Evolutionary conservation across 2,113 vertebrate species (phyloP).

Genomic region (Phainopepla nitens): DNA sequence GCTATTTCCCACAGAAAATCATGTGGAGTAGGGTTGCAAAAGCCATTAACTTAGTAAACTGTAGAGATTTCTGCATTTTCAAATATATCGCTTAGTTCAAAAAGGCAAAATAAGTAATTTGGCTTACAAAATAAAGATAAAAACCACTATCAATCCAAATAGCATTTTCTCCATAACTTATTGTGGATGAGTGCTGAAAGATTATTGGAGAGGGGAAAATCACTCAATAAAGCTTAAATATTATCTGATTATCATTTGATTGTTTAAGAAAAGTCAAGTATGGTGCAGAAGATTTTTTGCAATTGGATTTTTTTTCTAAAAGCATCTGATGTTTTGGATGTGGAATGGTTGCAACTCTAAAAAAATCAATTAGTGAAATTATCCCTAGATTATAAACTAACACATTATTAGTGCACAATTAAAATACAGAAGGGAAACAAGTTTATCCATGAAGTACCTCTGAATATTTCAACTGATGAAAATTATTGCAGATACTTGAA

Average conservation of each 20-base stretch:
- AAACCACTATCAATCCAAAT: neutral
- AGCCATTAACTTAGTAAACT: neutral
- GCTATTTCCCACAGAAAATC: neutral
- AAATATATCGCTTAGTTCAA: neutral
- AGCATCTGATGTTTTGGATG: neutral
- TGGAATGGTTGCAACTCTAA: neutral
- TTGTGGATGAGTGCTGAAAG: neutral
- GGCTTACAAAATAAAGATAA: neutral
- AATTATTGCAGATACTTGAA: neutral
- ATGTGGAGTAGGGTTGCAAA: neutral
- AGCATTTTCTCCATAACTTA: neutral
- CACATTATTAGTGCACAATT: neutral
- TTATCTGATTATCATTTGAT: slow-evolving; percentile 14
- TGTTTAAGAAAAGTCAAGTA: neutral
- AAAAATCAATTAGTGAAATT: neutral
- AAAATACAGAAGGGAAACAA: neutral
- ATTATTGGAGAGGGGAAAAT: neutral
- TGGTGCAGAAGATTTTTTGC: neutral
- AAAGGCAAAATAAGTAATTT: neutral
- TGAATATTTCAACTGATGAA: neutral
- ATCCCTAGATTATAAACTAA: neutral
- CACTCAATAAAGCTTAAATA: neutral
- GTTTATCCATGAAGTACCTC: neutral
- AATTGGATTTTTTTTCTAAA: neutral
- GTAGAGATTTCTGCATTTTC: neutral